Conservation (phyloP, 1,140 invertebrate species). For the Nixonia krombeini region DNA sequence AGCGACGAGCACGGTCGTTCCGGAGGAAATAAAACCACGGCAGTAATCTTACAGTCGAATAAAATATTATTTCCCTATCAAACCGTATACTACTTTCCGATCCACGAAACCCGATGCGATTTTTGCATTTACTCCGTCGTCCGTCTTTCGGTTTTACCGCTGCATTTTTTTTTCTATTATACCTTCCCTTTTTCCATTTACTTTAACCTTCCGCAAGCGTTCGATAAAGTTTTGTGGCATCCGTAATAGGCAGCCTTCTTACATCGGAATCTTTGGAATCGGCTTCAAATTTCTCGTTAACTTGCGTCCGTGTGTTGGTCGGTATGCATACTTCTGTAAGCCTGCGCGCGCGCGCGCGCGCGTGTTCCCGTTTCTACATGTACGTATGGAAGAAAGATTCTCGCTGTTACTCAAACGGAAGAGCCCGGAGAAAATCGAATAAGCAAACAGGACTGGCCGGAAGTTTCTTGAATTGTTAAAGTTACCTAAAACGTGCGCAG, state of each 20-base stretch:
- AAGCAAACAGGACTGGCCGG: too few species aligned
- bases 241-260: constrained; percentile 47
- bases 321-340: neutral
- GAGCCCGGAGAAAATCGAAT: constrained; percentile 26
- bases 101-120: constrained; percentile 55
- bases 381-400: neutral
- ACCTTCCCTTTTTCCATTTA: constrained; percentile 11
- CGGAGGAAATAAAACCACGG: constrained; percentile 46
- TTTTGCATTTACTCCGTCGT: constrained; percentile 56
- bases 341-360: too few species aligned
- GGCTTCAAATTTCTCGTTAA: constrained; percentile 34
- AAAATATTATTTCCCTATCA: constrained; percentile 69
- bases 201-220: constrained; percentile 48
- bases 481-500: constrained; percentile 28
- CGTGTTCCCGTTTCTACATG: neutral
- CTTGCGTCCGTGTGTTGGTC: neutral
- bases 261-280: constrained; percentile 34
- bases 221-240: constrained; percentile 65
- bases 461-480: constrained; percentile 43
- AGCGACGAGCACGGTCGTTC: constrained; percentile 22
- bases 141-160: constrained; percentile 24
- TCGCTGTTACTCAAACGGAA: constrained; percentile 6
- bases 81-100: constrained; percentile 60
- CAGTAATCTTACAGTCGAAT: constrained; percentile 53
- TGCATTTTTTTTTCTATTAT: constrained; percentile 14